Percentiles rank a stretch among this genome's conserved stretches.
phyloP scores from a whole-genome alignment of 2,113 vertebrate species.

The Cacatua alba region DNA sequence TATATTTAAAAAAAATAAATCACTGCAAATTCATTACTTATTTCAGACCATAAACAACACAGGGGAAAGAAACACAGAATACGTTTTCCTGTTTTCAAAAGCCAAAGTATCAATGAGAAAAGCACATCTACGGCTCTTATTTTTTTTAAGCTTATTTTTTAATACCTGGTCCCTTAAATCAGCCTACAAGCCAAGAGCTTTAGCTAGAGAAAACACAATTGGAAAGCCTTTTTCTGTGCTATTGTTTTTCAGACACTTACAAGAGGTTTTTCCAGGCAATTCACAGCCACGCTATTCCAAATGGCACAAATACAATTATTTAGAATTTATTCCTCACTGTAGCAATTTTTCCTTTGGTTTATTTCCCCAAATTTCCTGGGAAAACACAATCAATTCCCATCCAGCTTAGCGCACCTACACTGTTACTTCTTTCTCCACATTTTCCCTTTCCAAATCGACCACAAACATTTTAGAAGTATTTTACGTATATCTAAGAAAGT shows the following conservation, averaged over 20 bases:
- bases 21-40: conserved; percentile 33
- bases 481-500: conserved; percentile 20
- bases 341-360: conserved; percentile 41
- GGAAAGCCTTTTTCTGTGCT: conserved; percentile 35
- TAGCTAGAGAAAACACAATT: conserved; percentile 23
- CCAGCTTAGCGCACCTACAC: not conserved
- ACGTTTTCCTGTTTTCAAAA: not conserved
- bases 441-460: conserved; percentile 17
- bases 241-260: conserved; percentile 25
- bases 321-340: conserved; percentile 51
- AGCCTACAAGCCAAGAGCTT: conserved; percentile 15
- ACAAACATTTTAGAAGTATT: conserved; percentile 20
- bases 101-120: not conserved
- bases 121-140: not conserved
- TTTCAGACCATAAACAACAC: conserved; percentile 50
- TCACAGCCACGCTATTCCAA: not conserved
- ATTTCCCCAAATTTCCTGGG: conserved; percentile 54
- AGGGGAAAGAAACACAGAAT: conserved; percentile 8
- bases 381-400: conserved; percentile 45
- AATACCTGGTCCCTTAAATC: conserved; percentile 1
- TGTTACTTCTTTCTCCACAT: not conserved
- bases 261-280: conserved; percentile 45
- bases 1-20: conserved; percentile 33
- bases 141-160: conserved; percentile 47
- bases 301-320: conserved; percentile 27